These are phyloP conservation scores for Poecilia latipinna DNA, from an alignment of 2,113 vertebrate genomes.

Conservation along the genomic window DNA sequence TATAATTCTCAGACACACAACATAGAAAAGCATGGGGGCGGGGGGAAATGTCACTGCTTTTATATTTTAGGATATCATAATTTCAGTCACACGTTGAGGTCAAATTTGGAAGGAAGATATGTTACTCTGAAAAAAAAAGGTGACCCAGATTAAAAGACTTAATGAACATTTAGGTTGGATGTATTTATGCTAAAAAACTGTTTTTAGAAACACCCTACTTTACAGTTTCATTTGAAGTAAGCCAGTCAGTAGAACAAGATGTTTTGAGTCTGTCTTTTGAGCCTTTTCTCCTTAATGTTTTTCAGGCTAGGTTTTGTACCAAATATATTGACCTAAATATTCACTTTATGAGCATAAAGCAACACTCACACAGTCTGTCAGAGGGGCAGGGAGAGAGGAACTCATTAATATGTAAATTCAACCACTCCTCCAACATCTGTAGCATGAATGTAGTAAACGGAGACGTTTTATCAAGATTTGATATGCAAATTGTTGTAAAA, in stretches of 20 bases:
- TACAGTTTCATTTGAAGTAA: conserved; percentile 19
- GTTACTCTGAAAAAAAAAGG: background rate
- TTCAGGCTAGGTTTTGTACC: conserved; percentile 30
- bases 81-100: background rate
- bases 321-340: conserved; percentile 56
- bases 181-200: background rate
- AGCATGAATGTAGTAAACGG: background rate
- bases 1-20: background rate
- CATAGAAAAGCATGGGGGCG: background rate
- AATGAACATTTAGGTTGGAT: background rate
- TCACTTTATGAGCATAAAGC: conserved; percentile 34
- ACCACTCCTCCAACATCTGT: conserved; percentile 4
- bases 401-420: conserved; percentile 5
- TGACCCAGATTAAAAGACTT: background rate
- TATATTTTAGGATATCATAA: background rate
- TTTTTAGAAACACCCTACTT: background rate
- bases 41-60: background rate
- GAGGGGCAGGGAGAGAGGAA: background rate
- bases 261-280: conserved; percentile 29
- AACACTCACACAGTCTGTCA: conserved; percentile 1
- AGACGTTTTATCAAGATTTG: background rate
- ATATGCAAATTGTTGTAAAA: background rate
- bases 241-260: conserved; percentile 17
- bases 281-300: conserved; percentile 55
- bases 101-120: background rate